Conservation (phyloP, 2,797 vertebrate genomes). For the Danionella dracula region DNA sequence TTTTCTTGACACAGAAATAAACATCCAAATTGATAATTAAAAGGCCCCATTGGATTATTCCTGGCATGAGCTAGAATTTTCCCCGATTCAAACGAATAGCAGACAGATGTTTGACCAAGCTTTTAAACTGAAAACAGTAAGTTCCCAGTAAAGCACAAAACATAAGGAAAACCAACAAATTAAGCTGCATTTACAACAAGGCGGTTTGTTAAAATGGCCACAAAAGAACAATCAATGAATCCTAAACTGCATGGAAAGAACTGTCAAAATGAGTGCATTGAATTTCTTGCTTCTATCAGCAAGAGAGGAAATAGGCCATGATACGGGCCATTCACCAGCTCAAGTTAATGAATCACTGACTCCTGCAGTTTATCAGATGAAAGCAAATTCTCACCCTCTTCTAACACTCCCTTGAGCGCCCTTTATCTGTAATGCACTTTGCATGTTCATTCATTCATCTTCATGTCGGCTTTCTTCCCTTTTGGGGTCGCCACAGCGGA, state of each 20-base stretch:
- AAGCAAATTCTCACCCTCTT: not conserved
- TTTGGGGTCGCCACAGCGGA: no score
- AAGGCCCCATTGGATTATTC: not conserved
- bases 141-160: not conserved
- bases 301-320: not conserved
- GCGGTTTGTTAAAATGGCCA: no score
- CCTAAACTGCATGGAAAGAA: not conserved
- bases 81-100: conserved; percentile 14
- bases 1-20: not conserved
- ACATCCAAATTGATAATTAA: not conserved
- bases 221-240: not conserved
- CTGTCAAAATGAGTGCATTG: not conserved
- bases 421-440: not conserved
- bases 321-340: conserved; percentile 3
- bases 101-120: not conserved
- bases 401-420: not conserved
- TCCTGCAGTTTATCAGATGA: conserved; percentile 13
- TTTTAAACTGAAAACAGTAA: conserved; percentile 8
- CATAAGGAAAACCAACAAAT: not conserved
- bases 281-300: not conserved
- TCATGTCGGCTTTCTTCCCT: no score
- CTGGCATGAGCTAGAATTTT: not conserved
- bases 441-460: not conserved
- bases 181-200: not conserved
- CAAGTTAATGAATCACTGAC: conserved; percentile 24